Evolutionary conservation across 2,888 invertebrate genomes (phyloP), one percentile per base, ranked within the genome.

Genomic region (Eremobia ochroleuca): DNA sequence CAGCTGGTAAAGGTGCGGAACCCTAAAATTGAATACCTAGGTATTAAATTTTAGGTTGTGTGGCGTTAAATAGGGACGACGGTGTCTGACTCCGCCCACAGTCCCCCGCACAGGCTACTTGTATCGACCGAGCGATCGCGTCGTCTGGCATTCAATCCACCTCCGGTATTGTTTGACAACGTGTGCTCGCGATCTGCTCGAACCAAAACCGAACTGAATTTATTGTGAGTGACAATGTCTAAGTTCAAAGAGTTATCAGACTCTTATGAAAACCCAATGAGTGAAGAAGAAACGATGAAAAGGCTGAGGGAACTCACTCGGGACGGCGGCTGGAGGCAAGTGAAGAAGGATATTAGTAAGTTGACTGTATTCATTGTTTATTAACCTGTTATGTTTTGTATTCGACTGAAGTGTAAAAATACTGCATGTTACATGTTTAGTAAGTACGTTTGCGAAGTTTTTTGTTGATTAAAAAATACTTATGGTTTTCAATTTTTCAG

Each of bases 321-420:
- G 15, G 15, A 25, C 18, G 40, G 37, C 0, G 40, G 25, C 11
- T 70, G 31, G 28, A 28, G 15, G 25, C 25, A 40, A 21, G 15
- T 73, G 5, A 72, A 55, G 6, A 0, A 11, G 9, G 73, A 73
- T 31, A 73, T 73, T n/a, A 34, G 73, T 73, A 58, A 72, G 72
- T 73, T 21, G 18, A 69, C 8, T 15, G 31, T 15, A 46, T 46
- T 31, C 0, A 4, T 46, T 46, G 25, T 46, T 15, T 18, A 4
- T 1, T 15, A 28, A 37, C 25, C 11, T 25, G 5, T 37, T 49
- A 2, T 37, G 11, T 21, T 49, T 37, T 37, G 3, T 25, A 15
- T 21, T 66, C 25, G 11, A 34, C 6, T 43, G 2, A 15, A 15
- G 5, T 46, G 9, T 37, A 25, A 25, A 28, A 31, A 46, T 66